These are phyloP conservation scores for Goniozus legneri DNA, from an alignment of 1,140 invertebrate species.

Conservation along the genomic window DNA sequence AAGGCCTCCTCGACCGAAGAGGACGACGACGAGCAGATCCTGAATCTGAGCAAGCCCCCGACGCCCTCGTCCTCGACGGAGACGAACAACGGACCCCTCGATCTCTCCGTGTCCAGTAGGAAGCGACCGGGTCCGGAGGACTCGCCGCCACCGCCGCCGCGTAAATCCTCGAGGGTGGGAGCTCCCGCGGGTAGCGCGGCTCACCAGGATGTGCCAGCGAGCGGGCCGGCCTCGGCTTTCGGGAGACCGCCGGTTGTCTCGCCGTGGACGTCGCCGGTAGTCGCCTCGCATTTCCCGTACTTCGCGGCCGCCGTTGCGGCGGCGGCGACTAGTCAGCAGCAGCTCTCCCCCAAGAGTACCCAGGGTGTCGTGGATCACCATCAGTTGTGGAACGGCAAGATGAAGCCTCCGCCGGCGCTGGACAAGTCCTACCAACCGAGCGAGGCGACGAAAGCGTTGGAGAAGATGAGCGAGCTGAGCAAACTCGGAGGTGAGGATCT, in stretches of 20 bases:
- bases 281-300: constrained; percentile 73
- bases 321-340: constrained; percentile 59
- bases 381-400: constrained; percentile 77
- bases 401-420: constrained; percentile 62
- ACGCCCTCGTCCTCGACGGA: constrained; percentile 55
- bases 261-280: constrained; percentile 74
- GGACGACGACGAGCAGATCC: constrained; percentile 61
- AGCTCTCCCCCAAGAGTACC: constrained; percentile 68
- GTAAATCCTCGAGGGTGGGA: constrained; percentile 63
- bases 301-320: constrained; percentile 77
- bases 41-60: constrained; percentile 65
- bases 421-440: constrained; percentile 60
- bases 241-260: constrained; percentile 64
- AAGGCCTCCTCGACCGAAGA: constrained; percentile 53
- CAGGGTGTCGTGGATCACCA: constrained; percentile 46
- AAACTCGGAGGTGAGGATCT: constrained; percentile 75
- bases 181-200: constrained; percentile 29
- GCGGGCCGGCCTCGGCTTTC: constrained; percentile 46
- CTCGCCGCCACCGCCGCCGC: constrained; percentile 59
- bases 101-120: constrained; percentile 72
- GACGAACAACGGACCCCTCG: constrained; percentile 70
- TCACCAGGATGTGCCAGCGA: constrained; percentile 40
- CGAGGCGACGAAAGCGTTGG: constrained; percentile 81
- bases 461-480: constrained; percentile 89
- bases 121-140: constrained; percentile 67